Evolutionary conservation across 2,888 invertebrate species (phyloP), one percentile per base, ranked within the genome.

Genomic region (Watsonalla binaria): DNA sequence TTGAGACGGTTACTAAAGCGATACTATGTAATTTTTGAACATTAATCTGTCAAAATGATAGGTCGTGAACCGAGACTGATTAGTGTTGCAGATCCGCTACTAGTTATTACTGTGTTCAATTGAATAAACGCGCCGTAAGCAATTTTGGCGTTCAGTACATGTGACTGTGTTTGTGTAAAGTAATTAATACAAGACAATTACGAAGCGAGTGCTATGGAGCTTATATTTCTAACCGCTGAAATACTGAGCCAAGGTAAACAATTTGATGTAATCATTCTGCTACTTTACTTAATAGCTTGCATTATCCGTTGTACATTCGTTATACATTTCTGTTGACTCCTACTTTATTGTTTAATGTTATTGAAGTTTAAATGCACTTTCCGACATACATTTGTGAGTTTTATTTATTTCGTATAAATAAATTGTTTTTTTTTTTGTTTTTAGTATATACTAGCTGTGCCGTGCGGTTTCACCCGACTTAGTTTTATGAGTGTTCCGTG

Each of bases 121-220:
- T 66, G 70, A 70, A 65, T 70, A 68, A 71, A 59, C 52, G 57
- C 54, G 56, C 59, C 45, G 59, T 58, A 62, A 65, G 61, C 55
- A 57, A 65, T 71, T 72, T 62, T 59, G 64, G 62, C 62, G 57
- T 67, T 68, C 66, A 68, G 64, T 66, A 70, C 59, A 66, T 72
- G 81, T 82, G 81, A 80, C 83, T 69, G 82, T 84, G 83, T 73
- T 72, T 65, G 80, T 84, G 84, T 72, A 74, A 72, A 63, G 63
- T 70, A 76, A 77, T 77, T 76, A 72, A 73, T 74, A 70, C 59
- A 65, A 71, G 74, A 84, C 84, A 69, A 72, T 78, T 78, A 57
- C 62, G 58, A 65, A 62, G 60, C 66, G 66, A 74, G 78, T 80
- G 78, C 59, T 55, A 66, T 86, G 86, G 86, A 84, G 80, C 79